Conservation (phyloP, 1,140 invertebrate genomes). For the Trinorchestia longiramus region DNA sequence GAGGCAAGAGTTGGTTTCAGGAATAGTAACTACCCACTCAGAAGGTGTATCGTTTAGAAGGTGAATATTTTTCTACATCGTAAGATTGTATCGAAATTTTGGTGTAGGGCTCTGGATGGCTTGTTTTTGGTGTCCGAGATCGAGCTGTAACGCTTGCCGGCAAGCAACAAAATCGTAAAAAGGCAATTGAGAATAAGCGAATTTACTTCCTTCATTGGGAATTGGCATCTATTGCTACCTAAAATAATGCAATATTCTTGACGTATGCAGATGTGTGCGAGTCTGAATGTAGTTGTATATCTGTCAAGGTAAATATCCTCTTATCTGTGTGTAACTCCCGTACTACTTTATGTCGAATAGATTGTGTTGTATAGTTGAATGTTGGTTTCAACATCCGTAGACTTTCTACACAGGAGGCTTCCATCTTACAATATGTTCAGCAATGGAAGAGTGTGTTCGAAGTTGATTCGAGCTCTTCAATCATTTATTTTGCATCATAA, state of each 20-base stretch:
- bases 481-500: too few relatives aligned
- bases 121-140: slow-evolving; percentile 2
- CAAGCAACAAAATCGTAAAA: background rate
- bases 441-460: too few relatives aligned
- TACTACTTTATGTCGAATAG: background rate
- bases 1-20: background rate
- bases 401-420: too few relatives aligned
- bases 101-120: background rate
- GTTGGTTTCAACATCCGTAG: background rate
- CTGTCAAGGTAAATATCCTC: background rate
- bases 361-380: background rate
- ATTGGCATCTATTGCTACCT: background rate
- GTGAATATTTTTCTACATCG: background rate
- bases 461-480: too few relatives aligned
- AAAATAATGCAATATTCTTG: background rate
- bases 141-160: background rate
- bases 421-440: too few relatives aligned
- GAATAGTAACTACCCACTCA: background rate
- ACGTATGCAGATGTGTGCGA: background rate
- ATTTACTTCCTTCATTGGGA: background rate
- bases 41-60: background rate
- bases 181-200: background rate
- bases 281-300: background rate
- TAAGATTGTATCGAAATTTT: slow-evolving; percentile 12
- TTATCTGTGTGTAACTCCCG: background rate